These are phyloP conservation scores for Pollachius pollachius DNA, from an alignment of 2,113 vertebrate species.

Conservation along the genomic window DNA sequence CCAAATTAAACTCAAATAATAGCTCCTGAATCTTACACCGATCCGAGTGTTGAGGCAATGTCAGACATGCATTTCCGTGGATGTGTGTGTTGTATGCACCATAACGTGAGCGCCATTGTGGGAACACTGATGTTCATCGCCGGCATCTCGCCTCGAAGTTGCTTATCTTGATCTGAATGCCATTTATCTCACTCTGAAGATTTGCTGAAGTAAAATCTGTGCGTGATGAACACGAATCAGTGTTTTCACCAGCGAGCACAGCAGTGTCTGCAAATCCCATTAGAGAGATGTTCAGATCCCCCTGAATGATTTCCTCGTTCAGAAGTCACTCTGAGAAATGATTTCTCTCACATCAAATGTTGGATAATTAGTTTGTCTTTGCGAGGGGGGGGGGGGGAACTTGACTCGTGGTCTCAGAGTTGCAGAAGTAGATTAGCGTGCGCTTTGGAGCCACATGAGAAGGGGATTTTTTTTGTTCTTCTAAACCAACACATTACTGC, in stretches of 20 bases:
- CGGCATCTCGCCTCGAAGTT: too few species aligned
- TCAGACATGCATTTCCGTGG: too few species aligned
- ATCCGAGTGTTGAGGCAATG: too few species aligned
- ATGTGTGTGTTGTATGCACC: too few species aligned
- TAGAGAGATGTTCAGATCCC: slow-evolving; percentile 23
- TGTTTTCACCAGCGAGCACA: background rate
- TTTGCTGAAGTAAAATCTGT: too few species aligned
- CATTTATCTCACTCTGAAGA: too few species aligned
- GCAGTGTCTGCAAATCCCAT: slow-evolving; percentile 28
- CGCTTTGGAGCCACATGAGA: slow-evolving; percentile 27
- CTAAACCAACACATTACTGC: slow-evolving; percentile 4
- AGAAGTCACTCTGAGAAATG: slow-evolving; percentile 31
- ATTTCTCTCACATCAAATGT: slow-evolving; percentile 43
- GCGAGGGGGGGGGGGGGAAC: slow-evolving; percentile 14
- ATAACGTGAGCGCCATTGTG: too few species aligned
- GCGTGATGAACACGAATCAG: too few species aligned
- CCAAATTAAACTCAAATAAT: too few species aligned
- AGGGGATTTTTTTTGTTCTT: slow-evolving; percentile 15
- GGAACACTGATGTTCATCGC: too few species aligned
- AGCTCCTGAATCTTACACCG: too few species aligned
- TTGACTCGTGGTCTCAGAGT: slow-evolving; percentile 28
- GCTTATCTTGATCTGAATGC: too few species aligned
- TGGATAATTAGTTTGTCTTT: slow-evolving; percentile 52
- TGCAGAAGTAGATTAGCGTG: slow-evolving; percentile 32
- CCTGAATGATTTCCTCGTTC: slow-evolving; percentile 40